Conservation (phyloP, 2,888 invertebrate genomes). For the Ormyrus nitidulus region DNA sequence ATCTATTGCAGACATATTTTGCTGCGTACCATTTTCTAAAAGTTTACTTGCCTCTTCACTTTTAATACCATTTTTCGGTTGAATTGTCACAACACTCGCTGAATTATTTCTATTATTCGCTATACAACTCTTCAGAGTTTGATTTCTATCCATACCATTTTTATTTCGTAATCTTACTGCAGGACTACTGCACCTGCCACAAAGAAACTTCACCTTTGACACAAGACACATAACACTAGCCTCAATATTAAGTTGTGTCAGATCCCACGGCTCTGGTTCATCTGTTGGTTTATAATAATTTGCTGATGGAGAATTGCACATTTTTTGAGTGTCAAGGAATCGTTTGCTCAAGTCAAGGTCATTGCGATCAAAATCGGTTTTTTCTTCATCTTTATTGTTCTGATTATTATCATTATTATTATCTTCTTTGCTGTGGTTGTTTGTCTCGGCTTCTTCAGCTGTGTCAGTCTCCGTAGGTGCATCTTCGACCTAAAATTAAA, state of each 20-base stretch:
- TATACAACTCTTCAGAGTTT: constrained; percentile 66
- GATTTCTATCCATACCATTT: constrained; percentile 66
- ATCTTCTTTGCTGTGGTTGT: constrained; percentile 59
- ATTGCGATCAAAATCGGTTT: constrained; percentile 67
- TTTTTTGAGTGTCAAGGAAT: constrained; percentile 77
- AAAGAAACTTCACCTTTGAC: constrained; percentile 88
- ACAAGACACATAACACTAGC: constrained; percentile 91
- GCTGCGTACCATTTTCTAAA: constrained; percentile 63
- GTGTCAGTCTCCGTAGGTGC: constrained; percentile 64
- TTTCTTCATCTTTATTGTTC: constrained; percentile 64
- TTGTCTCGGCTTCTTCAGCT: constrained; percentile 53
- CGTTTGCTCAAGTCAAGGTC: constrained; percentile 72
- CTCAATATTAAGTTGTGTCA: constrained; percentile 90
- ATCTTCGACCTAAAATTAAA: constrained; percentile 64
- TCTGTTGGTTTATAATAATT: constrained; percentile 88
- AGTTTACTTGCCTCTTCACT: constrained; percentile 70
- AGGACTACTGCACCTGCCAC: constrained; percentile 85
- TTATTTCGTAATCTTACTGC: constrained; percentile 81
- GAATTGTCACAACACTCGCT: constrained; percentile 69
- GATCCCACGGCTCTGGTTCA: constrained; percentile 90
- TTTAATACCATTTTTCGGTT: constrained; percentile 69
- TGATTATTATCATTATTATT: constrained; percentile 54
- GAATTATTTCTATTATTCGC: constrained; percentile 59
- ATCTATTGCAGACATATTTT: constrained; percentile 60
- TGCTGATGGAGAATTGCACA: constrained; percentile 84